Conservation (phyloP, 2,113 vertebrate species). For the Ctenodactylus gundi region DNA sequence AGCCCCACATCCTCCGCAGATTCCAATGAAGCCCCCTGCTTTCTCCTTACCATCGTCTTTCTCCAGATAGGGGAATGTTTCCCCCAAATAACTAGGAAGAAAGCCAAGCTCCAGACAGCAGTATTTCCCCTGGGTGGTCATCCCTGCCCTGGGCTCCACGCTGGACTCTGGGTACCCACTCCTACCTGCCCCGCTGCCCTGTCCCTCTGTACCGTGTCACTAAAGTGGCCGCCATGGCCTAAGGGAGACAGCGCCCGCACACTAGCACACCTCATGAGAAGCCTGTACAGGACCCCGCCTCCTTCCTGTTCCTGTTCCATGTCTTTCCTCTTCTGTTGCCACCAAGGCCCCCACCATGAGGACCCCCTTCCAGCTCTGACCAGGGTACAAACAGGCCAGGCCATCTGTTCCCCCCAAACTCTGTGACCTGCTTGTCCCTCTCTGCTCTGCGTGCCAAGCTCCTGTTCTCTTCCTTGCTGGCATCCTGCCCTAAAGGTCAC, state of each 20-base stretch:
- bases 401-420: background rate
- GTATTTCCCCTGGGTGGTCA: background rate
- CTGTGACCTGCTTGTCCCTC: background rate
- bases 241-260: background rate
- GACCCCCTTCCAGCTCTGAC: background rate
- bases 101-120: background rate
- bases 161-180: accelerated
- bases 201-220: background rate
- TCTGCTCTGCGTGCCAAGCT: background rate
- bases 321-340: background rate
- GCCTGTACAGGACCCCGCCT: accelerated
- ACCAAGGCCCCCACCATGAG: background rate
- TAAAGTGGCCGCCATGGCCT: background rate
- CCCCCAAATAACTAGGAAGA: background rate
- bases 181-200: background rate
- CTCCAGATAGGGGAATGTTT: background rate
- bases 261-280: background rate
- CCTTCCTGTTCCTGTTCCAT: accelerated
- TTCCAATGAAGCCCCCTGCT: background rate
- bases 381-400: background rate
- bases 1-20: background rate
- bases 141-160: background rate
- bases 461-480: background rate
- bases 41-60: background rate
- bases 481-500: background rate